Percentiles rank a stretch among this genome's conserved stretches.
Evolutionary conservation across 2,888 invertebrate species (phyloP).

Genomic region (Toxonevra muliebris): DNA sequence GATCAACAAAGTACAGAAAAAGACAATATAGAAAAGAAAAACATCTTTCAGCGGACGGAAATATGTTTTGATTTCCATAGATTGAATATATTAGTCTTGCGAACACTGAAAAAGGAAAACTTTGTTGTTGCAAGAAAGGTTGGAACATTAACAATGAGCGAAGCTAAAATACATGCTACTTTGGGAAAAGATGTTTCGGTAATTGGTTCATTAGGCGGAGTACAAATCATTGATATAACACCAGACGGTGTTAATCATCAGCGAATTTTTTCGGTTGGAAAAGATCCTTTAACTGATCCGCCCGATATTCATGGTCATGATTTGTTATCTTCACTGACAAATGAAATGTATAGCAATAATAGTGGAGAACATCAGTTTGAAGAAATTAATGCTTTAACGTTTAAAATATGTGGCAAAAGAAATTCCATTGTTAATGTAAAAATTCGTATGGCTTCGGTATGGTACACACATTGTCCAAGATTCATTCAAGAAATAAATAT

Average conservation of each 20-base stretch:
- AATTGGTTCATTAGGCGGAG: constrained; percentile 89
- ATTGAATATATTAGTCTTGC: constrained; percentile 84
- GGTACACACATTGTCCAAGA: constrained; percentile 92
- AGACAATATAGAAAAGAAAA: neutral
- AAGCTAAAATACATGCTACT: constrained; percentile 89
- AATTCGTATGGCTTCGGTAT: constrained; percentile 84
- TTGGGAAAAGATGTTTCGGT: constrained; percentile 70
- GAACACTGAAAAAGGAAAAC: constrained; percentile 80
- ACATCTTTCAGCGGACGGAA: constrained; percentile 72
- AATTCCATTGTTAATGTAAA: constrained; percentile 56
- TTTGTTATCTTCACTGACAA: constrained; percentile 57
- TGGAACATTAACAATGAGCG: constrained; percentile 91
- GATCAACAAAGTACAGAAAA: neutral
- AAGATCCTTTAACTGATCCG: constrained; percentile 73
- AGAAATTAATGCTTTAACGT: constrained; percentile 64
- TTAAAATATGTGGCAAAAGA: constrained; percentile 60
- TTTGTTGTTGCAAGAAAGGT: constrained; percentile 83
- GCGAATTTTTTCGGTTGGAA: constrained; percentile 85
- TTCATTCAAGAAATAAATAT: constrained; percentile 86
- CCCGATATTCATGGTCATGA: constrained; percentile 56
- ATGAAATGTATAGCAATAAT: constrained; percentile 64
- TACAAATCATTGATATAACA: constrained; percentile 89
- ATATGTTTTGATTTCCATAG: constrained; percentile 93
- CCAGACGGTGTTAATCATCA: constrained; percentile 84
- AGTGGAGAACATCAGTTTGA: constrained; percentile 45